Percentiles rank a stretch among this genome's conserved stretches.
These are phyloP conservation scores for Stenotaenia linearis DNA, from an alignment of 2,888 invertebrate genomes.

Conservation along the genomic window DNA sequence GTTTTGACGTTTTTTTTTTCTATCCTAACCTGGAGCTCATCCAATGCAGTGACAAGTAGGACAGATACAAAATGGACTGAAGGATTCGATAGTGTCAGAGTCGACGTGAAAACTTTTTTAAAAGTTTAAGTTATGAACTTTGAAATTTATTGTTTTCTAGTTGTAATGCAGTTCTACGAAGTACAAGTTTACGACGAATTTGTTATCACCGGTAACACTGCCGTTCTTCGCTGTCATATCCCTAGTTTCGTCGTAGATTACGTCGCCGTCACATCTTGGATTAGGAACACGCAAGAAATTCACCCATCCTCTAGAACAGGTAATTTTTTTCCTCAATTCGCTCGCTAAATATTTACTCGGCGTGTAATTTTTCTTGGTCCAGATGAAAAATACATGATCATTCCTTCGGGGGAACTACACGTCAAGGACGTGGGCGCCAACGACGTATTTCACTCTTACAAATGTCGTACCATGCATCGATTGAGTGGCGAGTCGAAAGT, in stretches of 20 bases:
- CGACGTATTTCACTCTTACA: constrained; percentile 89
- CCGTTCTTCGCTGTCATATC: constrained; percentile 47
- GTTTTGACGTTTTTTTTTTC: background rate
- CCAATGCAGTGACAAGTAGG: background rate
- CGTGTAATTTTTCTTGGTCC: background rate
- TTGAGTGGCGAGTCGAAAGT: constrained; percentile 86
- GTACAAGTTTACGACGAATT: constrained; percentile 45
- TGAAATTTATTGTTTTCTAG: no score
- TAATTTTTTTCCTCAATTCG: background rate
- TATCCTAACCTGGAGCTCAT: background rate
- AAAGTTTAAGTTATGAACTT: no score
- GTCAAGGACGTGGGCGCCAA: constrained; percentile 91
- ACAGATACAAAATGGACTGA: background rate
- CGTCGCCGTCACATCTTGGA: constrained; percentile 47
- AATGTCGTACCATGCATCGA: constrained; percentile 87
- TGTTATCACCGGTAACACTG: constrained; percentile 45
- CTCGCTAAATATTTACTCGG: background rate
- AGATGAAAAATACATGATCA: constrained; percentile 75
- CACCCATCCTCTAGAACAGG: background rate
- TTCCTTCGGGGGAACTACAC: constrained; percentile 90
- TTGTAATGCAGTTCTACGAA: constrained; percentile 41
- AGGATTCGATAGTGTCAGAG: no score
- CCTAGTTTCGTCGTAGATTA: constrained; percentile 48
- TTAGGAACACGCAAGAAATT: constrained; percentile 19
- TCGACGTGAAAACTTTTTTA: no score